Conservation (phyloP, 2,888 invertebrate genomes). For the Halocaridina rubra region DNA sequence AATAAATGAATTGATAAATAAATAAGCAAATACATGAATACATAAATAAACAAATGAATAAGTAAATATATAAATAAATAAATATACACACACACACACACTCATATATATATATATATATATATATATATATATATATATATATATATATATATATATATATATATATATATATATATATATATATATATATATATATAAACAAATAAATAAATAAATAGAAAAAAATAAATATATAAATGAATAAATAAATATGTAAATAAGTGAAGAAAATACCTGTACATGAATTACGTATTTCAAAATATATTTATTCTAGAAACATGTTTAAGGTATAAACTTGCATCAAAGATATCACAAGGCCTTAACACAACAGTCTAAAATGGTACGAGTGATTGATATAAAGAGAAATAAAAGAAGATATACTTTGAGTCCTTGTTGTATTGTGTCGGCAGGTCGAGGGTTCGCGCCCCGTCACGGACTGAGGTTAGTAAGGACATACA, state of each 20-base stretch:
- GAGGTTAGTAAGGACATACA: no score
- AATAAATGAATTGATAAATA: no score
- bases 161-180: neutral
- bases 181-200: neutral
- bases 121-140: neutral
- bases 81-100: neutral
- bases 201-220: neutral
- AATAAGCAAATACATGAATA: no score
- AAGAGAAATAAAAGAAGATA: no score
- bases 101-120: neutral
- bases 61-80: neutral
- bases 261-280: neutral
- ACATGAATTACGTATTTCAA: neutral
- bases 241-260: neutral
- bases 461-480: no score
- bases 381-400: no score
- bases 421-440: no score
- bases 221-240: neutral
- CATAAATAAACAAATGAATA: neutral
- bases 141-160: neutral
- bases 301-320: neutral
- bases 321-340: neutral
- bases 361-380: no score
- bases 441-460: no score
- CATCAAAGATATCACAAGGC: no score